Conservation (phyloP, 2,797 vertebrate genomes). For the Gobionotothen gibberifrons region DNA sequence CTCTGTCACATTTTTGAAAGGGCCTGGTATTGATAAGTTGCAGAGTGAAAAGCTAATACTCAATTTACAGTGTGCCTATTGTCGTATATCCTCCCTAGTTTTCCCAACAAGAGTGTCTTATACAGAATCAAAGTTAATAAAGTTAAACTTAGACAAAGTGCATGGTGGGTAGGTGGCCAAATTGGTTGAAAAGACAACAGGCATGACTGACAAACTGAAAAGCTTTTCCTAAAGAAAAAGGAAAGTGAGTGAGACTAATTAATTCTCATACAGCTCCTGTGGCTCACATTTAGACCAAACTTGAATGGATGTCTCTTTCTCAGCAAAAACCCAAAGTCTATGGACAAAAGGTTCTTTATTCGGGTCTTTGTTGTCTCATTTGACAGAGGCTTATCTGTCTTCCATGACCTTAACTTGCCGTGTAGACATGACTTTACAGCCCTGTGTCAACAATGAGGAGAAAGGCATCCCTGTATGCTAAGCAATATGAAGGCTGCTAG, state of each 20-base stretch:
- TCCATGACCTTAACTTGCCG: constrained; percentile 75
- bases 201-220: constrained; percentile 26
- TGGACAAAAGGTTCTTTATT: constrained; percentile 80
- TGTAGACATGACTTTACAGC: constrained; percentile 79
- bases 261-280: constrained; percentile 25
- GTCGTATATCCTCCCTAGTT: constrained; percentile 9
- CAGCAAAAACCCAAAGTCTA: constrained; percentile 44
- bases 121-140: constrained; percentile 37
- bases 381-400: constrained; percentile 77
- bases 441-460: constrained; percentile 73
- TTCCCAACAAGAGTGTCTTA: constrained; percentile 21
- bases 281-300: constrained; percentile 35
- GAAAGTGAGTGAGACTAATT: constrained; percentile 28
- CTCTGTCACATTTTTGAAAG: constrained; percentile 42
- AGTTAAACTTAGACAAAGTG: constrained; percentile 42
- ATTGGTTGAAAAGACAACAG: constrained; percentile 26
- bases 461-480: constrained; percentile 62
- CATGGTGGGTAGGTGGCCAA: constrained; percentile 25
- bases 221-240: constrained; percentile 20
- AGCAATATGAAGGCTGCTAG: constrained; percentile 23
- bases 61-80: constrained; percentile 30
- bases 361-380: constrained; percentile 65
- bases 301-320: constrained; percentile 49
- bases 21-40: constrained; percentile 42
- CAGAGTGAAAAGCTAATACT: constrained; percentile 38